These are phyloP conservation scores for Tretioscincus oriximinensis DNA, from an alignment of 2,113 vertebrate genomes.

Conservation along the genomic window DNA sequence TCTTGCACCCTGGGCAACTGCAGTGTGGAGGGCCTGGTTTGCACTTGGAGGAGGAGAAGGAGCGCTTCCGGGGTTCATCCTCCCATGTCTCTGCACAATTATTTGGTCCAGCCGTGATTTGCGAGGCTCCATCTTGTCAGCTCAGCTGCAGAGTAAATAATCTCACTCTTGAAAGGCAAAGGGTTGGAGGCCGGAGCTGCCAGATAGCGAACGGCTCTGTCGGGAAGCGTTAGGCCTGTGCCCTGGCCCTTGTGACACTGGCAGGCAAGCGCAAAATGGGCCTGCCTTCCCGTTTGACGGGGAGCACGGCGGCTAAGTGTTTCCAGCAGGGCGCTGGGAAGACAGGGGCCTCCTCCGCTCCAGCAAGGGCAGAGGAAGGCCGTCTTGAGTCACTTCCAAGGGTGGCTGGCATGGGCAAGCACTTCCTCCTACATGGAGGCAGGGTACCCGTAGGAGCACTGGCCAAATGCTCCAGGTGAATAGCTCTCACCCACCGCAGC, in stretches of 20 bases:
- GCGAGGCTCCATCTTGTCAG: conserved; percentile 1
- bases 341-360: neutral
- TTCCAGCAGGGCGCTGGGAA: neutral
- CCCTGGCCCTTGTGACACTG: conserved; percentile 53
- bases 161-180: conserved; percentile 13
- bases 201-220: conserved; percentile 49
- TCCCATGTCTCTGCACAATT: neutral
- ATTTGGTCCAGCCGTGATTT: neutral
- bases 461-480: too few relatives aligned
- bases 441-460: too few relatives aligned
- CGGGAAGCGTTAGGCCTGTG: conserved; percentile 50
- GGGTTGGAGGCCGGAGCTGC: conserved; percentile 1
- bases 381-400: neutral
- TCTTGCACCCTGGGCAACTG: too few relatives aligned
- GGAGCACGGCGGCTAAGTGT: neutral
- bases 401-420: neutral
- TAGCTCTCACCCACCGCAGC: too few relatives aligned
- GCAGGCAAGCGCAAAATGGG: conserved; percentile 66
- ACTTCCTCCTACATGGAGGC: too few relatives aligned
- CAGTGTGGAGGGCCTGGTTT: too few relatives aligned
- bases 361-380: neutral
- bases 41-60: too few relatives aligned
- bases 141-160: conserved; percentile 30
- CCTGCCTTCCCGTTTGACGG: conserved; percentile 62
- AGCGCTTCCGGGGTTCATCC: neutral